phyloP scores from a whole-genome alignment of 1,140 invertebrate genomes.

The Danaus plexippus region DNA sequence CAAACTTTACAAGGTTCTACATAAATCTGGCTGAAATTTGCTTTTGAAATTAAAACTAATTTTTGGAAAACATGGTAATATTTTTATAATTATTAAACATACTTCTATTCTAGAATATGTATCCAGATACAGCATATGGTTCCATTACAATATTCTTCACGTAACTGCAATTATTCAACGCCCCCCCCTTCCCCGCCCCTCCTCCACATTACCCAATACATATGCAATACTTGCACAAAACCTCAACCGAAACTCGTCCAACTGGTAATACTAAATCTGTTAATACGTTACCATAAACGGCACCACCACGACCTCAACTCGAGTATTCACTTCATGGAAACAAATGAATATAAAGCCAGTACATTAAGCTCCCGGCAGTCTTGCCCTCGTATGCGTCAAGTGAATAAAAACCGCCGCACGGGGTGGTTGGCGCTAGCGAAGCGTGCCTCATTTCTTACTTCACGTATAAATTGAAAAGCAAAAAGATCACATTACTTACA shows the following conservation, averaged over 20 bases:
- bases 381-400: constrained; percentile 13
- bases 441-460: constrained; percentile 41
- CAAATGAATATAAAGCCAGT: constrained; percentile 21
- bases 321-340: constrained; percentile 23
- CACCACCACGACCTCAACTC: constrained; percentile 24
- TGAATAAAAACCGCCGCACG: constrained; percentile 25
- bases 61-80: no score
- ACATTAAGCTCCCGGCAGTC: constrained; percentile 16
- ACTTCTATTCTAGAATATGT: constrained; percentile 12
- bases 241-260: constrained; percentile 46
- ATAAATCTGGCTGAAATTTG: no score
- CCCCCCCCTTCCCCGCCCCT: constrained; percentile 9
- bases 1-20: no score
- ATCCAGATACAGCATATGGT: constrained; percentile 17
- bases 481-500: constrained; percentile 43
- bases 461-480: constrained; percentile 39
- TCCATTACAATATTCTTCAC: constrained; percentile 29
- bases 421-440: constrained; percentile 35
- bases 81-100: background rate
- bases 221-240: constrained; percentile 41
- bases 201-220: constrained; percentile 37
- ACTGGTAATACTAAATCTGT: constrained; percentile 55
- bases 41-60: no score
- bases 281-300: constrained; percentile 46
- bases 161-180: constrained; percentile 39